A percentile compares a stretch with the other conserved stretches of the same genome.
Evolutionary conservation across 2,113 vertebrate genomes (phyloP).

Genomic region (Gymnobelideus leadbeateri): DNA sequence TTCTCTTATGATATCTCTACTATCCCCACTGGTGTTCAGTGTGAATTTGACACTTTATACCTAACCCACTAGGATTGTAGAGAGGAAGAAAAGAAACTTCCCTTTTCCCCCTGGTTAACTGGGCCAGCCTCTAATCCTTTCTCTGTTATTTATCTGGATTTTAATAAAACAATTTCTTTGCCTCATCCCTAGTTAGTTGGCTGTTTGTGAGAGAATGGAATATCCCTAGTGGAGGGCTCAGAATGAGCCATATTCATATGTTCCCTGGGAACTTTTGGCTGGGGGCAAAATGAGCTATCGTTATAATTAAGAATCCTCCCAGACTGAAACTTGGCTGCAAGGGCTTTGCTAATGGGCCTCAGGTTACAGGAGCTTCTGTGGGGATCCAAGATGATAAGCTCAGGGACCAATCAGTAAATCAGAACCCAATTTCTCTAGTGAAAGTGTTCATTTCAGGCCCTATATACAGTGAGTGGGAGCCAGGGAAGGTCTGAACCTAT

Average conservation of each 20-base stretch:
- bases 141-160: neutral
- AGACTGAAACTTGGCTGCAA: neutral
- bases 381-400: neutral
- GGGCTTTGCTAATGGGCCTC: neutral
- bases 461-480: no score
- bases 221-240: neutral
- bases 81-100: neutral
- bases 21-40: neutral
- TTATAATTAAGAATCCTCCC: neutral
- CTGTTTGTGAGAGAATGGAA: neutral
- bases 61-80: neutral
- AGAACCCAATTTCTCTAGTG: neutral
- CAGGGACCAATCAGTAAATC: neutral
- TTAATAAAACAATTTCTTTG: conserved; percentile 5
- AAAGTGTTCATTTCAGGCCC: neutral
- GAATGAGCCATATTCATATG: neutral
- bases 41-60: neutral
- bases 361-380: neutral
- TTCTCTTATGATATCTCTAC: neutral
- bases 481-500: neutral
- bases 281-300: neutral
- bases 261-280: neutral
- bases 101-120: neutral
- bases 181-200: neutral
- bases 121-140: neutral